Evolutionary conservation across 2,113 vertebrate genomes (phyloP).

Genomic region (Rissa tridactyla): DNA sequence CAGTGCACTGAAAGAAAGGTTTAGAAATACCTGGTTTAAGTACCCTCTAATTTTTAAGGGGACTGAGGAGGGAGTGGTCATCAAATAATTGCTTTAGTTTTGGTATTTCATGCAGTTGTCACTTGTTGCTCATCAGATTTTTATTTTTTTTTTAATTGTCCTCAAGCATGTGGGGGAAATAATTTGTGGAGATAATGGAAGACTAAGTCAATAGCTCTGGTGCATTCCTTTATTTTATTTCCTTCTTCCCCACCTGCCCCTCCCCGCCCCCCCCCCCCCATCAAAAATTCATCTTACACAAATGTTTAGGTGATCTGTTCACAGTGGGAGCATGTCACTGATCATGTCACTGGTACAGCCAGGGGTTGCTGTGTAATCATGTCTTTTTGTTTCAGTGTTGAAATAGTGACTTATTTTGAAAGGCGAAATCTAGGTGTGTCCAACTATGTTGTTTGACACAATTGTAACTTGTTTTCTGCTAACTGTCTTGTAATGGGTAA

Average conservation of each 20-base stretch:
- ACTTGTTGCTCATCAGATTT: background rate
- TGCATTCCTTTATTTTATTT: background rate
- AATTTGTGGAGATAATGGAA: background rate
- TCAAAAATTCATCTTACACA: background rate
- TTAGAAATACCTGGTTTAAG: background rate
- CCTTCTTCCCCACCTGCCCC: background rate
- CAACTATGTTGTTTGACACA: background rate
- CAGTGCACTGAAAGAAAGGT: background rate
- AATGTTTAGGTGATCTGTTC: background rate
- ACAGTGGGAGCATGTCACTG: background rate
- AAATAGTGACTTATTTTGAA: background rate
- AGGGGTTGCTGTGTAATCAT: fast-evolving
- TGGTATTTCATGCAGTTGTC: background rate
- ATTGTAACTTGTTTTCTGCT: background rate
- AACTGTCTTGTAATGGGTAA: background rate
- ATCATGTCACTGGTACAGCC: background rate
- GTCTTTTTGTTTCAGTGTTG: background rate
- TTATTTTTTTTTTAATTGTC: background rate
- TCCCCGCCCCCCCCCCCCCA: too few species aligned
- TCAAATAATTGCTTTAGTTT: background rate
- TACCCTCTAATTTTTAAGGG: background rate
- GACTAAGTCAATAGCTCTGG: background rate
- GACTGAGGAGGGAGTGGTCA: background rate
- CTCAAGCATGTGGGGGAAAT: background rate
- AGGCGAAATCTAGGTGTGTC: background rate